Percentiles rank a stretch among this genome's conserved stretches.
These are phyloP conservation scores for Mesocricetus auratus DNA, from an alignment of 2,113 vertebrate genomes.

Conservation along the genomic window DNA sequence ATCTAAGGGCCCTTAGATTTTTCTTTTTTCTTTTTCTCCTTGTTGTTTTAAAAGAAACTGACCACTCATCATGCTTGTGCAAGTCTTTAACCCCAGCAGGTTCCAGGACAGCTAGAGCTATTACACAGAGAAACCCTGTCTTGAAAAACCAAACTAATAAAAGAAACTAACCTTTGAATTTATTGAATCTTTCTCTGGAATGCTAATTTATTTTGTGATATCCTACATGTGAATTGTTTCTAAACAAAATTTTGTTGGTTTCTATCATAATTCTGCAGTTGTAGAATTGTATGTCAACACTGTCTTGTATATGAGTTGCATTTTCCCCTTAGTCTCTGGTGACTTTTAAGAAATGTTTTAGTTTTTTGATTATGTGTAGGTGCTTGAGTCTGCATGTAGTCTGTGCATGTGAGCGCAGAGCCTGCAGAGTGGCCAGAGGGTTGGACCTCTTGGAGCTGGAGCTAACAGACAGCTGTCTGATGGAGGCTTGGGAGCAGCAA, in stretches of 20 bases:
- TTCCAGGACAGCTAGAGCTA: neutral
- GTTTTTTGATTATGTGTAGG: neutral
- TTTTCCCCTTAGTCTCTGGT: neutral
- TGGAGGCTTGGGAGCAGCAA: neutral
- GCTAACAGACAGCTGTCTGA: neutral
- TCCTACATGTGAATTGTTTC: constrained; percentile 16
- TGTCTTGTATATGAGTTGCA: neutral
- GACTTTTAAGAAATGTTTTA: neutral
- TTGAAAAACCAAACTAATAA: neutral
- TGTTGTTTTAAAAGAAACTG: neutral
- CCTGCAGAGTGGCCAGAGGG: neutral
- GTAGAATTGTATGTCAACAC: neutral
- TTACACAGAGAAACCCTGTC: neutral
- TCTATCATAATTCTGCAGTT: neutral
- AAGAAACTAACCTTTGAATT: neutral
- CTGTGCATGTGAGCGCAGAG: too few relatives aligned
- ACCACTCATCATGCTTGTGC: neutral
- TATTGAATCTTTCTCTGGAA: neutral
- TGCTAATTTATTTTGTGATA: neutral
- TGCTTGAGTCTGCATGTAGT: neutral
- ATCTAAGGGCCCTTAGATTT: neutral
- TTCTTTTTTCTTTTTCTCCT: neutral
- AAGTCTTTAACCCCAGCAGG: neutral
- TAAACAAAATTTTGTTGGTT: neutral
- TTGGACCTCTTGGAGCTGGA: neutral